Evolutionary conservation across 1,140 invertebrate species (phyloP), one percentile per base, ranked within the genome.

Genomic region (Zaprionus tsacasi): DNA sequence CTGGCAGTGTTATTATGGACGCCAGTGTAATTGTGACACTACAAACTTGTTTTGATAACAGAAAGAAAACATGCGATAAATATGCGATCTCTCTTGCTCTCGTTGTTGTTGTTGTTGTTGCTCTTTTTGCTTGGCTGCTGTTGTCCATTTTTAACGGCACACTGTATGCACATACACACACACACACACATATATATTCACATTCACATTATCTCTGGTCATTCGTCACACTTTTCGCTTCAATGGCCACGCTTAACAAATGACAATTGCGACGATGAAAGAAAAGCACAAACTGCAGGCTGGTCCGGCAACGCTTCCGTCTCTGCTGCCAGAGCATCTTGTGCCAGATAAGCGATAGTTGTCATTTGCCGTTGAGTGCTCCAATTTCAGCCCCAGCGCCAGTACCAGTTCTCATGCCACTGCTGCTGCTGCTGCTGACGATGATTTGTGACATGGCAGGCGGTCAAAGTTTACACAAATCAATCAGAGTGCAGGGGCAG

Each of bases 401-500:
- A 40, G 54, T 59, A 68, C 63, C 40, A 40, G 54, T 59, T 72
- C 50, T n/a, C 38, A 48, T 33, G n/a, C 25, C 12, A 30, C 59
- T 21, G 30, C 56, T 40, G 10, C 38, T 12, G 27, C 27, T 30
- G 27, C 27, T 30, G 27, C 4, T 8, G 33, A 35, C 10, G 60
- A 66, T 75, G 71, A 74, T 74, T 70, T 63, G 72, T 72, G 65
- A 70, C 76, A 82, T 69, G 79, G 38, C 65, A 68, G 76, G 52
- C 67, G 74, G 80, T 89, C 85, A 88, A 68, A 88, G 83, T 83
- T 87, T 78, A 89, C 81, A 83, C 69, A 81, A 89, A 89, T 88
- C 83, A 88, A 88, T 88, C 83, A 82, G 69, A 73, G 45, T 30
- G 55, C 21, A 21, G 21, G 21, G 21, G 21, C 45, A 1, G 35